Conservation (phyloP, 2,113 vertebrate species). For the Atractosteus spatula region DNA sequence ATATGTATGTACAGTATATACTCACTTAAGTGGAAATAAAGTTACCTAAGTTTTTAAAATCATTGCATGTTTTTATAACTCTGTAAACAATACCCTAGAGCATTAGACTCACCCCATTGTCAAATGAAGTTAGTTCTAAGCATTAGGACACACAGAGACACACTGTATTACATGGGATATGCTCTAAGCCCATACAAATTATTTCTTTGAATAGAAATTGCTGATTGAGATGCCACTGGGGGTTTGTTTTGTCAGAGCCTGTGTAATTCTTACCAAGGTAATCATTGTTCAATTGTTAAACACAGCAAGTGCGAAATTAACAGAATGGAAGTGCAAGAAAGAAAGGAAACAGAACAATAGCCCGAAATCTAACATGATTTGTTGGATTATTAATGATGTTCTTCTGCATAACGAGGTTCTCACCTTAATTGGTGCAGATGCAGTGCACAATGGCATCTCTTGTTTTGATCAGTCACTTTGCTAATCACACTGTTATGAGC, state of each 20-base stretch:
- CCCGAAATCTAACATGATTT: conserved; percentile 49
- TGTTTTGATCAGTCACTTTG: conserved; percentile 42
- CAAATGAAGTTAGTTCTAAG: background rate
- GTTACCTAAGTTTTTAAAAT: too few relatives aligned
- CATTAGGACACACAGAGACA: conserved; percentile 55
- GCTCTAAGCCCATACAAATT: conserved; percentile 54
- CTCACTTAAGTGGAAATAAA: too few relatives aligned
- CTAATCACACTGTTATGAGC: conserved; percentile 46
- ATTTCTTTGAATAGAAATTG: conserved; percentile 65
- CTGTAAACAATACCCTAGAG: too few relatives aligned
- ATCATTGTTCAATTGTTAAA: conserved; percentile 66
- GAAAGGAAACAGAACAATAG: conserved; percentile 45
- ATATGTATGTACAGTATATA: too few relatives aligned
- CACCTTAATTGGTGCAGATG: conserved; percentile 42
- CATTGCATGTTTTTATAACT: too few relatives aligned
- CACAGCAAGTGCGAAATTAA: conserved; percentile 61
- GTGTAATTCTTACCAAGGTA: conserved; percentile 69
- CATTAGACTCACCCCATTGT: background rate
- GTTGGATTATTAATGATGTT: conserved; percentile 59
- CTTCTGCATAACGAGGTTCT: conserved; percentile 44
- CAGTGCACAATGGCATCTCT: conserved; percentile 37
- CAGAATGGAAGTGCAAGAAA: conserved; percentile 52
- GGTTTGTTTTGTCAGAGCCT: conserved; percentile 71
- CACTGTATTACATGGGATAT: conserved; percentile 61
- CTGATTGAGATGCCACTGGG: conserved; percentile 61